A percentile compares a stretch with the other conserved stretches of the same genome.
These are phyloP conservation scores for Axinella damicornis DNA, from an alignment of 37 sponge, comb jelly and placozoan genomes.

Conservation along the genomic window DNA sequence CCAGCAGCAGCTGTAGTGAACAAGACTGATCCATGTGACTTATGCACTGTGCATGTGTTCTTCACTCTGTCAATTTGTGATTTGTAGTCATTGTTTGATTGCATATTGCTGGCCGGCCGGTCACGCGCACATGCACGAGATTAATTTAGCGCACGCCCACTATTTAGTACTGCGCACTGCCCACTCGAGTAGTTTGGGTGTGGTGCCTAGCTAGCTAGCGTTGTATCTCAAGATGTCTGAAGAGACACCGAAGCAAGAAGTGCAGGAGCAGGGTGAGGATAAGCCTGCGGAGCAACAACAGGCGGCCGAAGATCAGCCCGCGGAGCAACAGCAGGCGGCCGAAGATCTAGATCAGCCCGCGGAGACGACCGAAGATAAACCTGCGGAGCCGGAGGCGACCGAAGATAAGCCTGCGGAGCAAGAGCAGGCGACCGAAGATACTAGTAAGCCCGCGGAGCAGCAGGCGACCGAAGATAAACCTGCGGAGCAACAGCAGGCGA, in stretches of 20 bases:
- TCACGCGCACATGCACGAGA: no score
- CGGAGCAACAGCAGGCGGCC: constrained; percentile 7
- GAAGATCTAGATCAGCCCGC: not conserved
- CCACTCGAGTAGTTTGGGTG: no score
- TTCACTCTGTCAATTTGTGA: no score
- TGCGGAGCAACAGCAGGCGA: not conserved
- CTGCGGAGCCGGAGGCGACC: not conserved
- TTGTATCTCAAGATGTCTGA: no score
- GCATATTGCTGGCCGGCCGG: no score
- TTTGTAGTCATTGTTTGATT: no score
- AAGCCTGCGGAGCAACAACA: not conserved
- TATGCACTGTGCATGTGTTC: not conserved
- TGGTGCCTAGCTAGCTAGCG: no score
- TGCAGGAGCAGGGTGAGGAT: not conserved
- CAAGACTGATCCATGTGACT: not conserved
- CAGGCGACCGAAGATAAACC: not conserved
- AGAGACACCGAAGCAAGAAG: not conserved
- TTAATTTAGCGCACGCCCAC: no score
- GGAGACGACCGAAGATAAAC: not conserved
- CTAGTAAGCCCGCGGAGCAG: not conserved
- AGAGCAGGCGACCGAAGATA: not conserved
- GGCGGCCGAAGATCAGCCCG: not conserved
- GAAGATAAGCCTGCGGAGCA: constrained; percentile 1
- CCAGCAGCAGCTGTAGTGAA: not conserved
- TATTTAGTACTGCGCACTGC: no score